Evolutionary conservation across 2,888 invertebrate species (phyloP), one percentile per base, ranked within the genome.

Genomic region (Chaitophorus viminalis): DNA sequence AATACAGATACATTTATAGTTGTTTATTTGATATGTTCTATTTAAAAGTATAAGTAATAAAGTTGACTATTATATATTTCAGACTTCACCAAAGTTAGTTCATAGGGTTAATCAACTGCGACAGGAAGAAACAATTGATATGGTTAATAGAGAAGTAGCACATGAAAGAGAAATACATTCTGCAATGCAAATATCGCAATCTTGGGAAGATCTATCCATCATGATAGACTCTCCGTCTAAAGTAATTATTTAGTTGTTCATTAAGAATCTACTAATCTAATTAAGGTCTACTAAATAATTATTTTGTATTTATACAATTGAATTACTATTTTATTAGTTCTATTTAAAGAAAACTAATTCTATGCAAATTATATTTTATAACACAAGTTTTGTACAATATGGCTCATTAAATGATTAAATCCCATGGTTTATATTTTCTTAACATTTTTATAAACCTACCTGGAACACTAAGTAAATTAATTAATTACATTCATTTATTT

Each of bases 161-260:
- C 98, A 97, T 92, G 98, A 98, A 92, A 94, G 96, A 84, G 97
- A 97, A 92, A 94, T 97, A 84, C 97, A 97, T 91, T 95, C 95
- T 90, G 95, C 97, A 89, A 96, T 98, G 94, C 97, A 97, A 92
- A 97, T 98, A 92, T 98, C 98, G 4, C 97, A 97, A 91, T 97
- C 97, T 11, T 98, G 96, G 94, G 98, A 98, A 92, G 98, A 98
- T 92, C 93, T 98, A 65, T 95, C 95, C 14, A 92, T 96, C 90
- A 94, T 95, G 91, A 93, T 92, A 33, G 94, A 94, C 31, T 88
- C 83, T 18, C 88, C 83, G 9, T 60, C 88, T 74, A 88, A 88
- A 74, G 88, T 85, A 88, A 83, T 46, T 21, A 25, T 81, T 33
- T 25, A 11, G 9, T 68, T 14, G 4, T 36, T 5, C 31, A 54